Conservation (phyloP, 2,113 vertebrate genomes). For the Heterochromis multidens region DNA sequence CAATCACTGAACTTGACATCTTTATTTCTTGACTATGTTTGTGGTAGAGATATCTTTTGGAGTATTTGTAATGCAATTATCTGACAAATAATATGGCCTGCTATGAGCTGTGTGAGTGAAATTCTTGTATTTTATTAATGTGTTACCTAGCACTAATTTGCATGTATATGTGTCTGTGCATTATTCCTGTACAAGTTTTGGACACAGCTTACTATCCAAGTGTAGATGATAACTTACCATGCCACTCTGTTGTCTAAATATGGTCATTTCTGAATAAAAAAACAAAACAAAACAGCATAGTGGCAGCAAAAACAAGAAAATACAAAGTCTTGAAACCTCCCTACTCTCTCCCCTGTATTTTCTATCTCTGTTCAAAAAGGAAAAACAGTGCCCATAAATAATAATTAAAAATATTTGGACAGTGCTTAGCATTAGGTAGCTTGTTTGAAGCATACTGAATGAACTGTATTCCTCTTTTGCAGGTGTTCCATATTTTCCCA, state of each 20-base stretch:
- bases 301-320: background rate
- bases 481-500: slow-evolving; percentile 60
- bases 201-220: too few relatives aligned
- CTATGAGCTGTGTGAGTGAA: background rate
- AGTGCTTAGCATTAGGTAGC: background rate
- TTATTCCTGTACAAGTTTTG: too few relatives aligned
- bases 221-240: too few relatives aligned
- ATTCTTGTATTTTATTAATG: background rate
- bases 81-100: background rate
- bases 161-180: background rate
- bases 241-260: too few relatives aligned
- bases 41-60: background rate
- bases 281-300: background rate
- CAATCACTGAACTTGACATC: too few relatives aligned
- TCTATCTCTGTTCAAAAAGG: background rate
- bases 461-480: background rate
- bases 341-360: background rate
- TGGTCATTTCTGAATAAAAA: too few relatives aligned
- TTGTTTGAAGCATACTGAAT: background rate
- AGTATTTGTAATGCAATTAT: background rate
- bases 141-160: background rate
- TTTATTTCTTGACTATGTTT: background rate
- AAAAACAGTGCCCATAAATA: background rate
- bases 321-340: background rate
- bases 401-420: background rate